Base-by-base conservation (phyloP, 2,888 invertebrate species). In the Amiota mariae region DNA sequence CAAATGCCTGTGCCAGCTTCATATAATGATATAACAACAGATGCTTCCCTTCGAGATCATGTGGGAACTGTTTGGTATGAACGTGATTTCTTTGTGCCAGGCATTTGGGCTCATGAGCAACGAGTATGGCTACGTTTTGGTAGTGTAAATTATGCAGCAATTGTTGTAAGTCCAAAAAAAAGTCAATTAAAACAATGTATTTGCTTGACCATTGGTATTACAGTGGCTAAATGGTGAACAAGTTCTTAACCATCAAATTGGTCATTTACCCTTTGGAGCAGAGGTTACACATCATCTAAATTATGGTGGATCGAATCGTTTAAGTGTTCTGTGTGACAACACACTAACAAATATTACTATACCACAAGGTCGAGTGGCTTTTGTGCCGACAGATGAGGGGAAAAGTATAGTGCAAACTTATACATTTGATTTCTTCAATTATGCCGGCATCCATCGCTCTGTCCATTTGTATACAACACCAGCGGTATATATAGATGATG, bases 61-160 rank as follows among this genome's bases (percentile, higher is more conserved):
- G 94, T 98, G 0, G 99, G 99, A 0, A 93, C 97, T 87, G 98
- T 96, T 36, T 99, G 99, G 99, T 99, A 99, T 89, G 96, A 97
- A 85, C 91, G 94, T 15, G 92, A 92, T 2, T 98, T 98, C 90
- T 95, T 93, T 90, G 93, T 95, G 8, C 95, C 97, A 0, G 87
- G 90, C 15, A 91, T 92, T 76, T 97, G 97, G 97, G 4, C 59
- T 0, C 88, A 91, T 3, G 90, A 91, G 18, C 91, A 91, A 9
- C 91, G 94, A 13, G 93, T 97, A 13, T 96, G 97, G 92, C 88
- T 99, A 49, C 91, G 98, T 77, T 97, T 99, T 88, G 96, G 96
- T 79, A 97, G 97, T 82, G 96, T 97, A 0, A 96, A 98, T 87
- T 98, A 99, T 88, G 93, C 94, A 36, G 94, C 97, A 0, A 93